Evolutionary conservation across 2,888 invertebrate species (phyloP).

Genomic region (Quadroppia sp.): DNA sequence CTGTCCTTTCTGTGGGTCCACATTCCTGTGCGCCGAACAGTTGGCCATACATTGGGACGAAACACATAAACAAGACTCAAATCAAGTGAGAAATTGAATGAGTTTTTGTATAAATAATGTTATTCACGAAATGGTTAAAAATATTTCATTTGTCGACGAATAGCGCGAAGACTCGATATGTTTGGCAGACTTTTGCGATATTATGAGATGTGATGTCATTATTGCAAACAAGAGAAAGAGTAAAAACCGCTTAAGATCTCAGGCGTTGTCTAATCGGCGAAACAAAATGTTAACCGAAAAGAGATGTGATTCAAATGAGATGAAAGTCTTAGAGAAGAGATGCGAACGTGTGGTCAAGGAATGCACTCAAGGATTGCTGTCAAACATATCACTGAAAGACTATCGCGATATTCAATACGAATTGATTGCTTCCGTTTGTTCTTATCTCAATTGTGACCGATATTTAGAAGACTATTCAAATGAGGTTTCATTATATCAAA

Average conservation of each 20-base stretch:
- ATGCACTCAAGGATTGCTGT: conserved; percentile 73
- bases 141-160: no score
- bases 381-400: conserved; percentile 71
- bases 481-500: conserved; percentile 45
- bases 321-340: conserved; percentile 49
- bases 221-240: conserved; percentile 48
- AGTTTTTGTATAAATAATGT: no score
- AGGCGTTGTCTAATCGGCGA: conserved; percentile 38
- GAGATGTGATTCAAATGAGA: conserved; percentile 52
- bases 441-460: conserved; percentile 84
- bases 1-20: conserved; percentile 80
- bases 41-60: conserved; percentile 43
- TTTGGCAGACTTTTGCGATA: conserved; percentile 89
- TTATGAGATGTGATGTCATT: conserved; percentile 88
- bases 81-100: no score
- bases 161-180: conserved; percentile 89
- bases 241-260: conserved; percentile 14
- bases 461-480: conserved; percentile 80
- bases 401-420: conserved; percentile 85
- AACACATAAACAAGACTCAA: conserved; percentile 22
- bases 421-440: conserved; percentile 80
- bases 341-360: conserved; percentile 67
- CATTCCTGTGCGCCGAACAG: conserved; percentile 70
- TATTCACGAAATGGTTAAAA: no score
- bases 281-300: conserved; percentile 21